Percentiles rank a stretch among this genome's conserved stretches.
Evolutionary conservation across 2,113 vertebrate genomes (phyloP).

Genomic region (Pituophis catenifer): DNA sequence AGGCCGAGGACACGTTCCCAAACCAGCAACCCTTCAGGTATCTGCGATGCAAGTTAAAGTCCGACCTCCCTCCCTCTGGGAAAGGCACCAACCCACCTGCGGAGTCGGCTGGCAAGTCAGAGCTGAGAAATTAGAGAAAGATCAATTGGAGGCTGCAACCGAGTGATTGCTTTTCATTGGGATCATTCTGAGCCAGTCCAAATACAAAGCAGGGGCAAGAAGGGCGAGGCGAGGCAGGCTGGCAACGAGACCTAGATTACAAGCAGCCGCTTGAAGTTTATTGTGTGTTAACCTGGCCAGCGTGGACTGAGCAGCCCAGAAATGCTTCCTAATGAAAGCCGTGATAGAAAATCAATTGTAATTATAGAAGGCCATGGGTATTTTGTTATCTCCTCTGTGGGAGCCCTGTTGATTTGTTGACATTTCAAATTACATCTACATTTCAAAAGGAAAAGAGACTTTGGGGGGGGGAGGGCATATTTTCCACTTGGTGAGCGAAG

Average conservation of each 20-base stretch:
- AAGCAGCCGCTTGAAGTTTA: not conserved
- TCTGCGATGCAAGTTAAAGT: not conserved
- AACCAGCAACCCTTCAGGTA: not conserved
- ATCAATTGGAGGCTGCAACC: not conserved
- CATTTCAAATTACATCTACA: constrained; percentile 21
- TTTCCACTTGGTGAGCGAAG: not conserved
- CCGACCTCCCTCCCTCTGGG: not conserved
- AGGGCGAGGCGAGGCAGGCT: not conserved
- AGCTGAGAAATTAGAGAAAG: not conserved
- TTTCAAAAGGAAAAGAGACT: constrained; percentile 9
- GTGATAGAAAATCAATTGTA: constrained; percentile 30
- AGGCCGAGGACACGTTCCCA: not conserved
- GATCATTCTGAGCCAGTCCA: not conserved
- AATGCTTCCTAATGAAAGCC: constrained; percentile 8
- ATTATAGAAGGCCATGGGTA: constrained; percentile 22
- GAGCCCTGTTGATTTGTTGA: not conserved
- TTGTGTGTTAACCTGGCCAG: not conserved
- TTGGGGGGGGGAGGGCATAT: not conserved
- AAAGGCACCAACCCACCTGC: not conserved
- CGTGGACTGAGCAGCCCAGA: not conserved
- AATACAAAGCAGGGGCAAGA: not conserved
- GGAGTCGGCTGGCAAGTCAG: not conserved
- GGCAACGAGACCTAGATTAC: too few relatives aligned
- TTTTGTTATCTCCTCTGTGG: constrained; percentile 7
- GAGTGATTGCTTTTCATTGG: not conserved